phyloP scores from a whole-genome alignment of 2,888 invertebrate species.

The Nemapogon koenigi region DNA sequence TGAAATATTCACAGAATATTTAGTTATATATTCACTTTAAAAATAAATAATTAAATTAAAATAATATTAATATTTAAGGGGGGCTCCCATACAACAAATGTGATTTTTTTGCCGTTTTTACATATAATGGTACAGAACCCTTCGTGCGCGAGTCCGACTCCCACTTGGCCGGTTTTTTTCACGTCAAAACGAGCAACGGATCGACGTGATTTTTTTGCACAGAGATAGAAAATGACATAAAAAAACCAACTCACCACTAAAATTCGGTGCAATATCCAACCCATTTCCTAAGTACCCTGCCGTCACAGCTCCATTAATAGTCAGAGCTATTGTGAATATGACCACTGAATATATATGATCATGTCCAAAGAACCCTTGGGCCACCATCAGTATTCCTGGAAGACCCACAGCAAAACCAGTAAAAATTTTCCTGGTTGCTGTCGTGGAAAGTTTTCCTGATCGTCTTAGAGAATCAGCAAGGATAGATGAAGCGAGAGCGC shows the following conservation, averaged over 20 bases:
- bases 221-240: no score
- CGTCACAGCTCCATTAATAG: conserved; percentile 85
- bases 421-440: conserved; percentile 44
- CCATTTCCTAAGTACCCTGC: conserved; percentile 88
- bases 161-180: no score
- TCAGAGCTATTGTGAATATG: conserved; percentile 80
- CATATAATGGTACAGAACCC: no score
- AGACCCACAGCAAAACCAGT: conserved; percentile 52
- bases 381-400: conserved; percentile 71
- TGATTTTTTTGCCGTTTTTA: no score
- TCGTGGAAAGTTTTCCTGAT: conserved; percentile 73
- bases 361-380: conserved; percentile 75
- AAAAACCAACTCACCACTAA: conserved; percentile 68
- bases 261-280: conserved; percentile 87
- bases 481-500: conserved; percentile 76
- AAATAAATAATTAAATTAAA: no score
- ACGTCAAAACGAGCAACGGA: no score
- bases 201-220: no score
- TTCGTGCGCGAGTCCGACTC: no score
- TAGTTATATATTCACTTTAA: no score
- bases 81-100: no score
- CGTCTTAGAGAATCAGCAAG: conserved; percentile 75
- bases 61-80: no score
- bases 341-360: conserved; percentile 75
- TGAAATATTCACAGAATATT: no score